These are phyloP conservation scores for Polyploca ridens DNA, from an alignment of 2,888 invertebrate species.

Conservation along the genomic window DNA sequence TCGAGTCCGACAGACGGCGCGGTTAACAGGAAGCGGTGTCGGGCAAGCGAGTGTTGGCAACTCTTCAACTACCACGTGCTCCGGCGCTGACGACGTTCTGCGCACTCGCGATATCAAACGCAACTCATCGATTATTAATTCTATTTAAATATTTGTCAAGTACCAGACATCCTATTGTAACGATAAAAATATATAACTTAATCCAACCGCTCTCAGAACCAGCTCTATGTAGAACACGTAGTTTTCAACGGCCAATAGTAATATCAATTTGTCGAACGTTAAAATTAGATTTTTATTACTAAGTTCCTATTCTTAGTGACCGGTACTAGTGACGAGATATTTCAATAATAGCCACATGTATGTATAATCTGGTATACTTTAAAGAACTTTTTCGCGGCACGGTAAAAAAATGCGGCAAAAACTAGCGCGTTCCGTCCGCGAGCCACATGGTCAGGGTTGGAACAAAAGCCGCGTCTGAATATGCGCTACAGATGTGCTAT, in stretches of 20 bases:
- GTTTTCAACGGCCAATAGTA: neutral
- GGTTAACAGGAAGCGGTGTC: conserved; percentile 76
- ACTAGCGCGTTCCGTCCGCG: conserved; percentile 61
- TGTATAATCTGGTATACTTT: conserved; percentile 48
- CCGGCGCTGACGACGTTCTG: conserved; percentile 34
- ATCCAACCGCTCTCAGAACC: neutral
- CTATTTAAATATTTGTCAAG: neutral
- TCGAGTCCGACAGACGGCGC: conserved; percentile 53
- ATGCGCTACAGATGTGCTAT: conserved; percentile 78
- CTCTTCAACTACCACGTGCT: conserved; percentile 73
- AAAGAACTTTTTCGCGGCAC: conserved; percentile 47
- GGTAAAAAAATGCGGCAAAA: conserved; percentile 67
- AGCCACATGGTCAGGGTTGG: conserved; percentile 69
- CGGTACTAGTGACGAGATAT: conserved; percentile 51
- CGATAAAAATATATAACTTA: neutral
- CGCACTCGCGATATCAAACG: conserved; percentile 32
- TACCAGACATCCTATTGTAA: neutral
- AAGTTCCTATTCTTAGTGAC: conserved; percentile 30
- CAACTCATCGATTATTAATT: conserved; percentile 4
- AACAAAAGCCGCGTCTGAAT: conserved; percentile 76
- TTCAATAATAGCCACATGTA: conserved; percentile 50
- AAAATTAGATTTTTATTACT: conserved; percentile 23
- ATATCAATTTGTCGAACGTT: conserved; percentile 16
- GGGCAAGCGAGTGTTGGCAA: conserved; percentile 70
- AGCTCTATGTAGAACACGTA: neutral